Conservation (phyloP, 1,140 invertebrate species). For the Aphelenchoides besseyi region DNA sequence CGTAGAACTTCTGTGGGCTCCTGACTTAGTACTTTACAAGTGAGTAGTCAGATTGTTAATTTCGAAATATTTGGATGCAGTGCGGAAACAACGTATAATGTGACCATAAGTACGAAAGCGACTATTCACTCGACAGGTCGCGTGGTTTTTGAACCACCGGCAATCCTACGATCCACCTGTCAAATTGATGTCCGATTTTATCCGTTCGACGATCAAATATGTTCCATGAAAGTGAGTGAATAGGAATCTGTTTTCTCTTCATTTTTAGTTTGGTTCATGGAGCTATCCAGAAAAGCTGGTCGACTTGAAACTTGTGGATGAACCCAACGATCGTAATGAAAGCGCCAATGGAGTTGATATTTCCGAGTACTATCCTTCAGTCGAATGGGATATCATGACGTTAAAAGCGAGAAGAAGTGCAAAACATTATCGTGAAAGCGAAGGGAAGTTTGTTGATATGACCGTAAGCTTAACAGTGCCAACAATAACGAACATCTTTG, state of each 20-base stretch:
- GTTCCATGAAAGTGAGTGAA: slow-evolving; percentile 15
- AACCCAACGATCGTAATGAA: background rate
- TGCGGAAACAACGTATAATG: slow-evolving; percentile 4
- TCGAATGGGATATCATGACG: slow-evolving; percentile 97
- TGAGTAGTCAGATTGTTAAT: slow-evolving; percentile 55
- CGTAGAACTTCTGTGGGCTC: slow-evolving; percentile 72
- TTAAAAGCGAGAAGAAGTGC: slow-evolving; percentile 78
- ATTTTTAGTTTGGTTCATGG: slow-evolving; percentile 83
- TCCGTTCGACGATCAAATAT: slow-evolving; percentile 65
- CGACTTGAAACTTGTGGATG: slow-evolving; percentile 2
- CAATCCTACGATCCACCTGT: slow-evolving; percentile 65
- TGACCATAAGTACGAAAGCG: slow-evolving; percentile 63
- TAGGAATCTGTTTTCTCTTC: slow-evolving; percentile 22
- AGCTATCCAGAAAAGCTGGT: slow-evolving; percentile 71
- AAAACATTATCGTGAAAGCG: slow-evolving; percentile 74
- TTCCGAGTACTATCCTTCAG: slow-evolving; percentile 90
- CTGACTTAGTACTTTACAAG: slow-evolving; percentile 69
- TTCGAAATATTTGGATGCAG: background rate
- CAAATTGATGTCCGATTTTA: slow-evolving; percentile 66
- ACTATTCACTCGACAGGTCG: slow-evolving; percentile 65
- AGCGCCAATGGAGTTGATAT: slow-evolving; percentile 67
- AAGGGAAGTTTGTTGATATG: slow-evolving; percentile 77
- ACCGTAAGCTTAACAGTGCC: slow-evolving; percentile 11
- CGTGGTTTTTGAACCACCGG: slow-evolving; percentile 66
- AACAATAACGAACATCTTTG: background rate